Evolutionary conservation across 92 coral and sea anemone genomes (phyloP).

Genomic region (Desmophyllum pertusum): DNA sequence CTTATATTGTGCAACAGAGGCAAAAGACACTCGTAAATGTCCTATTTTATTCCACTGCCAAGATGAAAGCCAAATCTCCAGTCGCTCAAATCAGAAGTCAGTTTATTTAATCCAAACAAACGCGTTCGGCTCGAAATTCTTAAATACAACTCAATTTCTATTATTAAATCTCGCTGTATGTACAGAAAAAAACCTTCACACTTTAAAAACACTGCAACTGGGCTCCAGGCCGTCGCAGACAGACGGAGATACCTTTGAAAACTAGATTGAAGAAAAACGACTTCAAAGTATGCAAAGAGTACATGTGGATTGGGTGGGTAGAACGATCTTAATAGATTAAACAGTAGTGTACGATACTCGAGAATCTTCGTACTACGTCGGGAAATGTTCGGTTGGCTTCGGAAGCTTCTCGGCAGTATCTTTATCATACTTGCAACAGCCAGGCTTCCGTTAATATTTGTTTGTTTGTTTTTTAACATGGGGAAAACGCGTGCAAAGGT

Average conservation of each 20-base stretch:
- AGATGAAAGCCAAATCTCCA: background rate
- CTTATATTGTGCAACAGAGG: no score
- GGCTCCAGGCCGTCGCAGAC: constrained; percentile 2
- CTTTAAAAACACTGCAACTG: background rate
- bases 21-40: background rate
- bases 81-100: background rate
- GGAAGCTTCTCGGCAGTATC: background rate
- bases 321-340: background rate
- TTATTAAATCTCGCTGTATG: background rate
- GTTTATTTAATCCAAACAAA: constrained; percentile 34
- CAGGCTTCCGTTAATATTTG: background rate
- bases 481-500: background rate
- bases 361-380: background rate
- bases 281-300: background rate
- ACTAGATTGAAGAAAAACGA: background rate
- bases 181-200: constrained; percentile 4
- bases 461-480: background rate
- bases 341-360: background rate
- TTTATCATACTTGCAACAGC: background rate
- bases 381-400: background rate
- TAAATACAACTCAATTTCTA: constrained; percentile 22
- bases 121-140: constrained; percentile 19
- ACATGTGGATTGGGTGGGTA: background rate
- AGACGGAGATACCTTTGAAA: background rate
- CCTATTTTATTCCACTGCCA: background rate